Evolutionary conservation across 1,140 invertebrate species (phyloP).

Genomic region (Mycetomoellerius zeteki): DNA sequence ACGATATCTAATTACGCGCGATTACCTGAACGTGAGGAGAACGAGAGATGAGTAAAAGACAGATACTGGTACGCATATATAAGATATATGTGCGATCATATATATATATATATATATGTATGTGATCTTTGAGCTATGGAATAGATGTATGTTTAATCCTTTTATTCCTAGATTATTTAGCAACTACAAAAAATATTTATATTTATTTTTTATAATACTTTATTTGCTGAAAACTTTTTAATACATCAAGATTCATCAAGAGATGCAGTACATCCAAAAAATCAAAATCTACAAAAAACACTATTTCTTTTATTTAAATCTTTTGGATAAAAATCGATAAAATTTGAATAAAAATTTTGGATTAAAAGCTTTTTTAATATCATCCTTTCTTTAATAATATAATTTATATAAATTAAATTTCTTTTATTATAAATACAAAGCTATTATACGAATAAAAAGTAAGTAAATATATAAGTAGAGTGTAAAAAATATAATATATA

Average conservation of each 20-base stretch:
- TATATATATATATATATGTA: neutral
- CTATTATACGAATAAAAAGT: neutral
- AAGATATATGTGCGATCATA: neutral
- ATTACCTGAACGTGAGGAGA: constrained; percentile 29
- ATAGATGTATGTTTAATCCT: neutral
- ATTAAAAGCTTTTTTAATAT: too few relatives aligned
- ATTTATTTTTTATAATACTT: neutral
- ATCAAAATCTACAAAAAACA: too few relatives aligned
- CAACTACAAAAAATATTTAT: neutral
- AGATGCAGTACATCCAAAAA: too few relatives aligned
- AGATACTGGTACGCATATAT: neutral
- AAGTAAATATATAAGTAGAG: neutral
- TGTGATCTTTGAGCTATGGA: neutral
- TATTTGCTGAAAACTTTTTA: neutral
- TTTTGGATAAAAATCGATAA: too few relatives aligned
- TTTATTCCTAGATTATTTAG: neutral
- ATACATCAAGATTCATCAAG: neutral
- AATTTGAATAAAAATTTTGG: too few relatives aligned
- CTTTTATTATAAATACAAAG: neutral
- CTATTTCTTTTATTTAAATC: too few relatives aligned
- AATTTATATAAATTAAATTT: neutral
- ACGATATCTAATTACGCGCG: constrained; percentile 26
- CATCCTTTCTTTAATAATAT: neutral
- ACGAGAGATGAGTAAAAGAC: constrained; percentile 7
- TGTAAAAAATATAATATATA: neutral